phyloP scores from a whole-genome alignment of 2,888 invertebrate species.

The Synanthedon tipuliformis region DNA sequence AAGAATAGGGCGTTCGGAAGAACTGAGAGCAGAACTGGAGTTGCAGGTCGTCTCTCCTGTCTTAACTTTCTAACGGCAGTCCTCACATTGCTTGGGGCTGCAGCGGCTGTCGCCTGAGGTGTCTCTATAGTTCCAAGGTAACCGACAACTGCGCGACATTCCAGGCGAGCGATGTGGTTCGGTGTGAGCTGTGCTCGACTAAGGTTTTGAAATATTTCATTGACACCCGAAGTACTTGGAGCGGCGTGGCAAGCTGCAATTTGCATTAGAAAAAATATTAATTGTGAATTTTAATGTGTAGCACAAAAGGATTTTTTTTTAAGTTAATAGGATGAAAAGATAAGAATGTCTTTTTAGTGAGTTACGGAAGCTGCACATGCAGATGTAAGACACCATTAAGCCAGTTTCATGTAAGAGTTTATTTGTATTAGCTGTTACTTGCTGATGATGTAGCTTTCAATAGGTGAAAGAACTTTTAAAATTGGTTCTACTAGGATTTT shows the following conservation, averaged over 20 bases:
- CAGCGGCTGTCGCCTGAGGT: constrained; percentile 83
- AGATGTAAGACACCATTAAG: no score
- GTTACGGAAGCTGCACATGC: no score
- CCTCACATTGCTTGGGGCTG: constrained; percentile 82
- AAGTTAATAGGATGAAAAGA: no score
- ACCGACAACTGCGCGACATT: constrained; percentile 89
- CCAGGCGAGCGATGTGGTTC: constrained; percentile 67
- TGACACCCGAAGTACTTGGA: constrained; percentile 54
- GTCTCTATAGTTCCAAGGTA: constrained; percentile 97
- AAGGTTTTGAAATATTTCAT: constrained; percentile 52
- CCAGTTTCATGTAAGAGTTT: no score
- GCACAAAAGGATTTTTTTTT: no score
- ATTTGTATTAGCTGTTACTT: no score
- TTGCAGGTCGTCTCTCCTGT: constrained; percentile 88
- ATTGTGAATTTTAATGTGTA: no score
- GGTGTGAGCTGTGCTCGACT: constrained; percentile 48
- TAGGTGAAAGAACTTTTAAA: no score
- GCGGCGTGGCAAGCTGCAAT: constrained; percentile 53
- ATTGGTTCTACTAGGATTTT: no score
- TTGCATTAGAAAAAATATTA: not conserved
- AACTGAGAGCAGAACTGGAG: constrained; percentile 87
- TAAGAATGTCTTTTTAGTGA: no score
- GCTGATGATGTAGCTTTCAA: no score
- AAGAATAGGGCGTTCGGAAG: constrained; percentile 83
- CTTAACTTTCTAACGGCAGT: constrained; percentile 90